Conservation (phyloP, 2,888 invertebrate species). For the Agrochola lota region DNA sequence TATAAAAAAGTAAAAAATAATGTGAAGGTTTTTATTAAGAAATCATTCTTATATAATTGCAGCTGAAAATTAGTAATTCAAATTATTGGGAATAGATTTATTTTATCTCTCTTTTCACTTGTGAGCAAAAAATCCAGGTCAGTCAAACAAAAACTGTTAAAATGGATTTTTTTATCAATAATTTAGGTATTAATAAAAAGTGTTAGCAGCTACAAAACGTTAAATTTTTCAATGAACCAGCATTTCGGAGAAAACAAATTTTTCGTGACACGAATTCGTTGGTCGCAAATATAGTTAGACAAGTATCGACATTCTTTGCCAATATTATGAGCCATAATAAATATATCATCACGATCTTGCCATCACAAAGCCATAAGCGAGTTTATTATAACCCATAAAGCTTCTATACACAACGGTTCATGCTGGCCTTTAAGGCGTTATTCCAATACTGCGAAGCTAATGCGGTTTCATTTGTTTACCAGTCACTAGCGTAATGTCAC, state of each 20-base stretch:
- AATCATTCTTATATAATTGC: slow-evolving; percentile 25
- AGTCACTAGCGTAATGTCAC: neutral
- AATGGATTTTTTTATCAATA: no score
- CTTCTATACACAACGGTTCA: slow-evolving; percentile 11
- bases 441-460: neutral
- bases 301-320: neutral
- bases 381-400: slow-evolving; percentile 17
- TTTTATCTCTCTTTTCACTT: neutral
- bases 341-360: slow-evolving; percentile 44
- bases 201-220: no score
- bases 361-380: slow-evolving; percentile 44
- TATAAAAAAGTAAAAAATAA: no score
- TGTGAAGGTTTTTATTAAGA: neutral
- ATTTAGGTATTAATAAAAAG: no score
- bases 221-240: no score
- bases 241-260: no score
- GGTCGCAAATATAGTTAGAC: no score
- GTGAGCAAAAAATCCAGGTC: neutral
- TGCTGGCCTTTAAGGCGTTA: no score
- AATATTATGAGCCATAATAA: neutral
- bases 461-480: neutral
- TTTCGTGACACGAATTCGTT: no score
- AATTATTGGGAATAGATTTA: neutral
- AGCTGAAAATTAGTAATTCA: slow-evolving; percentile 7
- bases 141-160: neutral